These are phyloP conservation scores for Phrynocephalus vlangalii DNA, from an alignment of 2,797 vertebrate species.

Conservation along the genomic window DNA sequence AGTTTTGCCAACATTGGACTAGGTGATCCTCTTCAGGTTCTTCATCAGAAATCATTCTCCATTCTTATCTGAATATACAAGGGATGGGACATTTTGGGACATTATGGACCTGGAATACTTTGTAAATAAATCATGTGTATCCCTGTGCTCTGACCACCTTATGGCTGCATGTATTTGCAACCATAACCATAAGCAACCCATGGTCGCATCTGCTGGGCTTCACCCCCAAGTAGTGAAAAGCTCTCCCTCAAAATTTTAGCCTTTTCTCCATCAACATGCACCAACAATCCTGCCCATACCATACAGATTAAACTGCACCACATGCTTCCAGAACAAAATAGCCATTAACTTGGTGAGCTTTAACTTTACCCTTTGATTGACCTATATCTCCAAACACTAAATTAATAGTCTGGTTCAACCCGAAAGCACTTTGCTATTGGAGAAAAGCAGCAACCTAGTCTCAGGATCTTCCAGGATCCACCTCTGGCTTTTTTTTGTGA, in stretches of 20 bases:
- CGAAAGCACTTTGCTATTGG: neutral
- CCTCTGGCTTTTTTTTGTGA: neutral
- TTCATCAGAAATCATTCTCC: neutral
- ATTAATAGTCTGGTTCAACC: too few species aligned
- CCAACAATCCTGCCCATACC: neutral
- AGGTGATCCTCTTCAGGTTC: too few species aligned
- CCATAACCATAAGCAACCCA: neutral
- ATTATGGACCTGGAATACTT: neutral
- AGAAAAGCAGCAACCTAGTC: neutral
- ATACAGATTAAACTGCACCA: neutral
- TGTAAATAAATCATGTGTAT: neutral
- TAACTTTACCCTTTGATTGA: neutral
- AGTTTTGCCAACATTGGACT: neutral
- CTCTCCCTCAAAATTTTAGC: neutral
- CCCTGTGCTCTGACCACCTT: too few species aligned
- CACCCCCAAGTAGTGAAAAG: neutral
- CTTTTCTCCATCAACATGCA: neutral
- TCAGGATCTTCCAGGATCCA: constrained; percentile 5
- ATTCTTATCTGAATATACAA: neutral
- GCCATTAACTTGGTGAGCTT: too few species aligned
- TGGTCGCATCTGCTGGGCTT: neutral
- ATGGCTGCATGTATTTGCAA: neutral
- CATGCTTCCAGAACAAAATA: neutral
- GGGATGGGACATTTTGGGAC: too few species aligned
- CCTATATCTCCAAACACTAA: neutral